Conservation (phyloP, 2,113 vertebrate genomes). For the Thunnus thynnus region DNA sequence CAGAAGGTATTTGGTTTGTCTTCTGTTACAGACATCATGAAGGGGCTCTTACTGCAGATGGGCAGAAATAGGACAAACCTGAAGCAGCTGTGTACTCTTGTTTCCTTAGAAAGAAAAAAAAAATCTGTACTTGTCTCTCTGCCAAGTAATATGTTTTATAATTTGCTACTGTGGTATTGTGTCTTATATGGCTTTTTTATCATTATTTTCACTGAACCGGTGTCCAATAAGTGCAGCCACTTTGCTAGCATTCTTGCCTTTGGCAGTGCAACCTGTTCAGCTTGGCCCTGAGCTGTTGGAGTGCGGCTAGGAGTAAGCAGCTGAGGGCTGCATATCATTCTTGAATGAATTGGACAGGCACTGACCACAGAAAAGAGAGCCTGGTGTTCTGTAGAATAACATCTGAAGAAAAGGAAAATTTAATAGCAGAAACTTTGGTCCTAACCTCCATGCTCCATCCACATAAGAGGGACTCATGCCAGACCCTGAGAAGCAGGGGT, state of each 20-base stretch:
- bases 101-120: conserved; percentile 54
- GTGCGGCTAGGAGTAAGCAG: conserved; percentile 37
- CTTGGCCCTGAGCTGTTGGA: conserved; percentile 46
- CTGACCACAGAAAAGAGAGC: conserved; percentile 59
- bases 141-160: conserved; percentile 78
- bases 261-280: conserved; percentile 51
- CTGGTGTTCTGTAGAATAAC: conserved; percentile 64
- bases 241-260: conserved; percentile 43
- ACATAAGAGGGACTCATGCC: conserved; percentile 10
- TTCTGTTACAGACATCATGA: conserved; percentile 76
- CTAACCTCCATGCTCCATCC: conserved; percentile 9
- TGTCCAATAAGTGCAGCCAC: conserved; percentile 52
- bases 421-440: conserved; percentile 42
- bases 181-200: conserved; percentile 58
- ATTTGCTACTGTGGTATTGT: conserved; percentile 68
- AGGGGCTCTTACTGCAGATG: conserved; percentile 73
- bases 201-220: conserved; percentile 58
- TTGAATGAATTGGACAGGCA: conserved; percentile 68
- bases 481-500: conserved; percentile 9
- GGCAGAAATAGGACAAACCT: conserved; percentile 65
- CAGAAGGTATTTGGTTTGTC: conserved; percentile 79
- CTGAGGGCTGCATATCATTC: conserved; percentile 63
- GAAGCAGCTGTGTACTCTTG: conserved; percentile 71
- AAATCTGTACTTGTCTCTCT: conserved; percentile 21
- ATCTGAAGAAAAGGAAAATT: conserved; percentile 54